A percentile compares a stretch with the other conserved stretches of the same genome.
These are phyloP conservation scores for Lontra canadensis DNA, from an alignment of 2,113 vertebrate species.

Conservation along the genomic window DNA sequence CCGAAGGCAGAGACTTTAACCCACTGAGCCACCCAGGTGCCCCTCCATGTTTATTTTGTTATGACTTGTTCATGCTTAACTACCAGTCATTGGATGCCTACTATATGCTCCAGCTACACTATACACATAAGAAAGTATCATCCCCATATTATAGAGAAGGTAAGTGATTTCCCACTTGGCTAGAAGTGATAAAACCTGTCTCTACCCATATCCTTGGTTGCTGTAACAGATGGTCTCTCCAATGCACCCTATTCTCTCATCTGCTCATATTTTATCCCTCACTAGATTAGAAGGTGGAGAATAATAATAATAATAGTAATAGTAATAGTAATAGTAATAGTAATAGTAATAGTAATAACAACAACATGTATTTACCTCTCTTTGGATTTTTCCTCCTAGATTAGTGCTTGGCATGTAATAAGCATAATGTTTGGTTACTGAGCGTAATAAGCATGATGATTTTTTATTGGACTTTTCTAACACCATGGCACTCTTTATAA, in stretches of 20 bases:
- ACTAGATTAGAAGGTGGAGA: background rate
- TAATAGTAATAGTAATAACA: background rate
- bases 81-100: background rate
- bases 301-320: background rate
- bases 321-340: background rate
- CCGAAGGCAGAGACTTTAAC: too few relatives aligned
- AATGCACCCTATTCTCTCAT: background rate
- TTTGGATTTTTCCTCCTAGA: background rate
- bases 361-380: background rate
- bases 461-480: constrained; percentile 10
- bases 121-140: background rate
- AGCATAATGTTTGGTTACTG: background rate
- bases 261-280: background rate
- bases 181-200: background rate
- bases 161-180: background rate
- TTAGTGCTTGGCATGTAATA: background rate
- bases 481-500: background rate
- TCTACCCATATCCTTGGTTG: background rate
- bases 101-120: background rate
- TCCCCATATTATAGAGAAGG: background rate
- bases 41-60: background rate
- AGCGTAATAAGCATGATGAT: background rate
- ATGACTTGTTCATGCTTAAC: background rate
- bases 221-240: background rate
- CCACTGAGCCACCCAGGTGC: too few relatives aligned